These are phyloP conservation scores for Chrysodeixis includens DNA, from an alignment of 2,888 invertebrate genomes.

Conservation along the genomic window DNA sequence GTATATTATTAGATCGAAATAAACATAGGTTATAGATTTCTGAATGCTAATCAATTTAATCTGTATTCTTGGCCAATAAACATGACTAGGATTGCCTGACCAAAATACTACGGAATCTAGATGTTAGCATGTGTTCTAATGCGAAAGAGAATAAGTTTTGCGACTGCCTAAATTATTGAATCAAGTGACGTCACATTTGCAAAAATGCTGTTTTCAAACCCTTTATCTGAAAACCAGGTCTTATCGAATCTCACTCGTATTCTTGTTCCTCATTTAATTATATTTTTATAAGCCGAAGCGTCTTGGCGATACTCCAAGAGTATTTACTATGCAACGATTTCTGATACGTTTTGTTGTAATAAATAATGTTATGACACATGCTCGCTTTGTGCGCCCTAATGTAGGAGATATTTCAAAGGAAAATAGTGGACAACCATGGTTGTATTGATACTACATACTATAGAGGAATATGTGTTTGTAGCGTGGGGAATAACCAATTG, in stretches of 20 bases:
- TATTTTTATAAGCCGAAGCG: background rate
- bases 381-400: background rate
- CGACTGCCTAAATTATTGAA: too few relatives aligned
- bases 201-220: too few relatives aligned
- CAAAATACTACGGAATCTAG: too few relatives aligned
- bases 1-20: too few relatives aligned
- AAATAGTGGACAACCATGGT: background rate
- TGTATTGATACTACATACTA: background rate
- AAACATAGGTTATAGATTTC: too few relatives aligned
- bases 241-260: background rate
- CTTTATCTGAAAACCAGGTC: background rate
- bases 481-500: background rate
- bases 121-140: too few relatives aligned
- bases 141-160: too few relatives aligned
- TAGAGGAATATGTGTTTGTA: background rate
- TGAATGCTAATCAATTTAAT: too few relatives aligned
- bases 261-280: background rate
- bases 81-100: too few relatives aligned
- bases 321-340: conserved; percentile 8
- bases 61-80: too few relatives aligned
- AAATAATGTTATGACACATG: background rate
- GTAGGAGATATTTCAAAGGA: background rate
- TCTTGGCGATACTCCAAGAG: background rate
- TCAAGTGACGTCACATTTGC: too few relatives aligned
- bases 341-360: background rate